These are phyloP conservation scores for Aleadryas rufinucha DNA, from an alignment of 2,113 vertebrate genomes.

Conservation along the genomic window DNA sequence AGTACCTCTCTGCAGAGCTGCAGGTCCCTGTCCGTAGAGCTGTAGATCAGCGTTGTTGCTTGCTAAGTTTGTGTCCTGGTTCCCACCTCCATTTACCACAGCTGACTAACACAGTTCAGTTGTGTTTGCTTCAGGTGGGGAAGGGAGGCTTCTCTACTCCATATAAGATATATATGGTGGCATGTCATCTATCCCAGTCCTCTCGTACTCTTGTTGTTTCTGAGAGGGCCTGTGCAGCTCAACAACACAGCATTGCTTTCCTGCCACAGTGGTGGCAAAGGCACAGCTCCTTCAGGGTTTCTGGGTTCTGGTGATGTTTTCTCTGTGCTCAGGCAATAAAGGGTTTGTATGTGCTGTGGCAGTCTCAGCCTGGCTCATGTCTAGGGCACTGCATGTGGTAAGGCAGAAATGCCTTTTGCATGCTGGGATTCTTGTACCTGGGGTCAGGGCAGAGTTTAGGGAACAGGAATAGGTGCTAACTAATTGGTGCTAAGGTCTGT, in stretches of 20 bases:
- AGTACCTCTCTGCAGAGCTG: not conserved
- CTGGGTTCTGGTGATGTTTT: not conserved
- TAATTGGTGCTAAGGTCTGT: rapidly evolving
- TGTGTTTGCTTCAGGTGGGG: not conserved
- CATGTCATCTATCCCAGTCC: rapidly evolving
- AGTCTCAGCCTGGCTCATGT: not conserved
- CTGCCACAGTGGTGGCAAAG: not conserved
- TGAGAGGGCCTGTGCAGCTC: not conserved
- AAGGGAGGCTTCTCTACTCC: not conserved
- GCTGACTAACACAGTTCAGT: not conserved
- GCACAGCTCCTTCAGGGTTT: not conserved
- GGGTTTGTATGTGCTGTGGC: not conserved
- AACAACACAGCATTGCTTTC: not conserved
- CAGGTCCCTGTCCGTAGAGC: not conserved
- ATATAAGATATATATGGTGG: not conserved
- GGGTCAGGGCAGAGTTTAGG: not conserved
- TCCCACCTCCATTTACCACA: not conserved
- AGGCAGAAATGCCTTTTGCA: not conserved
- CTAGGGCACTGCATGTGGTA: not conserved
- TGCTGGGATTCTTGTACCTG: not conserved
- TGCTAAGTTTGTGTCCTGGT: not conserved
- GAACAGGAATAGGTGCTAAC: not conserved
- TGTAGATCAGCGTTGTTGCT: not conserved
- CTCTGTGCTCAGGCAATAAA: not conserved
- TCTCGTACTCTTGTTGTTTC: not conserved